phyloP scores from a whole-genome alignment of 2,797 vertebrate genomes.

The Carcharodon carcharias region DNA sequence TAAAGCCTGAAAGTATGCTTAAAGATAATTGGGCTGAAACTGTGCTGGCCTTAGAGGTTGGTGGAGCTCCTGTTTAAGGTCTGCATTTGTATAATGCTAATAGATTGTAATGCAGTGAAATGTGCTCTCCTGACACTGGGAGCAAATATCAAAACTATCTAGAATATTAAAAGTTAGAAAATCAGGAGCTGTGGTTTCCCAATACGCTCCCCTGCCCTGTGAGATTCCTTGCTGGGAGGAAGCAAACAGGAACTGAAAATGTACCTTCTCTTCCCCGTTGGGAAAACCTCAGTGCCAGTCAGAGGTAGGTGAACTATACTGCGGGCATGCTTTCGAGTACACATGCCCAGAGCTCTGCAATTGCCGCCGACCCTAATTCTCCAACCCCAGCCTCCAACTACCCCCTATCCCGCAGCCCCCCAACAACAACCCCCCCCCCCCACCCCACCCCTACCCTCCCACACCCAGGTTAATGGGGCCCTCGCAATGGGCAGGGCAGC shows the following conservation, averaged over 20 bases:
- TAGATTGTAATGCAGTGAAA: neutral
- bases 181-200: neutral
- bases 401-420: neutral
- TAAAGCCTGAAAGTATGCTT: neutral
- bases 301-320: neutral
- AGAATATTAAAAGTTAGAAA: neutral
- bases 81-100: neutral
- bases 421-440: neutral
- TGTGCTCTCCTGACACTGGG: neutral
- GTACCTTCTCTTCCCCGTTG: neutral
- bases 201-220: neutral
- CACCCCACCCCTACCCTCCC: neutral
- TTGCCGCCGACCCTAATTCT: neutral
- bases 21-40: neutral
- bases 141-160: neutral
- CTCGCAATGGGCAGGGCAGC: neutral
- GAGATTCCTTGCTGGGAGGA: neutral
- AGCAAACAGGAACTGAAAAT: neutral
- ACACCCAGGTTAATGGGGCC: too few relatives aligned
- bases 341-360: neutral
- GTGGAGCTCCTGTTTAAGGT: neutral
- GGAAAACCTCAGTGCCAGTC: neutral
- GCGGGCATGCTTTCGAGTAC: too few relatives aligned
- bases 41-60: neutral
- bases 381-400: neutral